Evolutionary conservation across 2,113 vertebrate genomes (phyloP).

Genomic region (Epinephelus cyanopodus): DNA sequence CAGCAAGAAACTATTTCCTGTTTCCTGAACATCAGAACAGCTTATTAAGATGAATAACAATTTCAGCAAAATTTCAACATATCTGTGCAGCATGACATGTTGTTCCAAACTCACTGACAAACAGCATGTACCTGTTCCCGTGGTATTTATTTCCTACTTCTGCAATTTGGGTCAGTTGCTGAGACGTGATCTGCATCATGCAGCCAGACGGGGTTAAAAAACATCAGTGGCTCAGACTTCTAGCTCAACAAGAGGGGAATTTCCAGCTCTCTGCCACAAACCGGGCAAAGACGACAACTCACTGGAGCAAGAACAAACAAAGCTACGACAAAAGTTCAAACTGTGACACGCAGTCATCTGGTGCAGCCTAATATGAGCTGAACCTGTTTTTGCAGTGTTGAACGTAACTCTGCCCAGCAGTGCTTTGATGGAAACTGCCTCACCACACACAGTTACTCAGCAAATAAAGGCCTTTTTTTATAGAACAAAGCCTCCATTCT

Average conservation of each 20-base stretch:
- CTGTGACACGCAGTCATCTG: slow-evolving; percentile 44
- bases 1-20: not conserved
- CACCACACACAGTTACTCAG: slow-evolving; percentile 38
- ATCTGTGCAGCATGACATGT: not conserved
- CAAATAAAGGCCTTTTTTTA: slow-evolving; percentile 21
- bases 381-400: slow-evolving; percentile 38
- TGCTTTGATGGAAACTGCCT: not conserved
- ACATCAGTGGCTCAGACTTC: not conserved
- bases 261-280: slow-evolving; percentile 55
- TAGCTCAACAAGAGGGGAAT: slow-evolving; percentile 42
- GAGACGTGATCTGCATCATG: not conserved
- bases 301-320: slow-evolving; percentile 9
- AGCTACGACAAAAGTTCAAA: not conserved
- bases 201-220: not conserved
- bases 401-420: slow-evolving; percentile 21
- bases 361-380: not conserved
- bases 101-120: not conserved
- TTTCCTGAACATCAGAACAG: not conserved
- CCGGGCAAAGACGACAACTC: not conserved
- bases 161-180: not conserved
- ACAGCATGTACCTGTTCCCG: not conserved
- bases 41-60: not conserved
- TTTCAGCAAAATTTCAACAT: not conserved
- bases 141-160: not conserved
- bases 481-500: slow-evolving; percentile 50